Conservation (phyloP, 2,113 vertebrate species). For the Micronycteris hirsuta region DNA sequence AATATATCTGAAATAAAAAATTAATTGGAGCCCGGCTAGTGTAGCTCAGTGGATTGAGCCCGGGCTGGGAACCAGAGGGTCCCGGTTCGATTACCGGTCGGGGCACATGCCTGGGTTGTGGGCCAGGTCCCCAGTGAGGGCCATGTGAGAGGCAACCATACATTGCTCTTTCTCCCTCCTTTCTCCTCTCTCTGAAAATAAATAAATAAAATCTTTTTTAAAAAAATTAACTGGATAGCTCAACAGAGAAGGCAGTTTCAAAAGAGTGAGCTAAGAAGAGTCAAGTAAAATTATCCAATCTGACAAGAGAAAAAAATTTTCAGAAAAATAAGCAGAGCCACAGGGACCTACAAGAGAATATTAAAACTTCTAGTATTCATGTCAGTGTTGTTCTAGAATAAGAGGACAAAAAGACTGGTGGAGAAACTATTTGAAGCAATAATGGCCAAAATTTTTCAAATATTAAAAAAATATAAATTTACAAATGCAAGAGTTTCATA, state of each 20-base stretch:
- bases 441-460: neutral
- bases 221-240: neutral
- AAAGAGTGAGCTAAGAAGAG: neutral
- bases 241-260: neutral
- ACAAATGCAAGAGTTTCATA: neutral
- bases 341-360: neutral
- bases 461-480: slow-evolving; percentile 19
- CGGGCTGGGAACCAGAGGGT: no score
- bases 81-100: no score
- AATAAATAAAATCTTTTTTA: no score
- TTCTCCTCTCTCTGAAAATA: no score
- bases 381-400: neutral
- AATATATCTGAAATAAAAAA: neutral
- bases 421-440: neutral
- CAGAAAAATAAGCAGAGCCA: neutral
- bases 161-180: no score
- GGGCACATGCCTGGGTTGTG: no score
- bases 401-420: neutral
- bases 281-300: neutral
- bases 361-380: neutral
- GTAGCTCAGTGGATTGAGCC: no score
- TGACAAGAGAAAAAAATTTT: neutral
- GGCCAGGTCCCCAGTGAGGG: no score
- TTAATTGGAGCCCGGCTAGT: no score
- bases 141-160: no score